Conservation (phyloP, 1,140 invertebrate genomes). For the Conus betulinus region DNA sequence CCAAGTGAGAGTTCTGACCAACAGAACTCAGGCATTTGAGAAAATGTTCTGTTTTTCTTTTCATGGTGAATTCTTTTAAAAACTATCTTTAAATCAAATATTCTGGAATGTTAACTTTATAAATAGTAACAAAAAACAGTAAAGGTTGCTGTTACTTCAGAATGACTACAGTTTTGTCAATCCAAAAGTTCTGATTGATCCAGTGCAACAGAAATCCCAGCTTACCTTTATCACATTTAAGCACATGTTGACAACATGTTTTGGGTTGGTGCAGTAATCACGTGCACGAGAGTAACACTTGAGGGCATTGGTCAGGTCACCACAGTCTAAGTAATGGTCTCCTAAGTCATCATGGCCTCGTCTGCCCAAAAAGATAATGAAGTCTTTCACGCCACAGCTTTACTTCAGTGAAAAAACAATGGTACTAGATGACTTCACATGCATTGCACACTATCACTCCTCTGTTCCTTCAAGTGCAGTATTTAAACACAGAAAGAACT, state of each 20-base stretch:
- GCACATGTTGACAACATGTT: conserved; percentile 99
- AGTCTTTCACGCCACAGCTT: neutral
- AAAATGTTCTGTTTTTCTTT: neutral
- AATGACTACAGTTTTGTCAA: too few species aligned
- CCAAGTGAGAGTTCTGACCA: neutral
- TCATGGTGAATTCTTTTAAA: neutral
- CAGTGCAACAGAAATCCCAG: neutral
- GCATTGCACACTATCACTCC: too few species aligned
- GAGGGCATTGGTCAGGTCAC: conserved; percentile 97
- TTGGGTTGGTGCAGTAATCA: conserved; percentile 98
- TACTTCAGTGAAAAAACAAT: neutral
- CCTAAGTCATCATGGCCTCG: conserved; percentile 98
- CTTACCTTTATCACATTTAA: conserved; percentile 98
- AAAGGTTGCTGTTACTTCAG: too few species aligned
- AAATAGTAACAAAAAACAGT: too few species aligned
- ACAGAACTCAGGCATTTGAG: neutral
- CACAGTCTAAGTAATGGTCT: conserved; percentile 98
- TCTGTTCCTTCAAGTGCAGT: too few species aligned
- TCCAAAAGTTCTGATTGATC: too few species aligned
- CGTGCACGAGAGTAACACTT: conserved; percentile 98
- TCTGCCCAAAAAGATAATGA: conserved; percentile 72
- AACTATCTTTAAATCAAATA: neutral
- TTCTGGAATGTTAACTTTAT: too few species aligned
- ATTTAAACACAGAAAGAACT: too few species aligned
- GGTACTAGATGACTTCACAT: neutral